Conservation (phyloP, 2,888 invertebrate genomes). For the Boloria euphrosyne region DNA sequence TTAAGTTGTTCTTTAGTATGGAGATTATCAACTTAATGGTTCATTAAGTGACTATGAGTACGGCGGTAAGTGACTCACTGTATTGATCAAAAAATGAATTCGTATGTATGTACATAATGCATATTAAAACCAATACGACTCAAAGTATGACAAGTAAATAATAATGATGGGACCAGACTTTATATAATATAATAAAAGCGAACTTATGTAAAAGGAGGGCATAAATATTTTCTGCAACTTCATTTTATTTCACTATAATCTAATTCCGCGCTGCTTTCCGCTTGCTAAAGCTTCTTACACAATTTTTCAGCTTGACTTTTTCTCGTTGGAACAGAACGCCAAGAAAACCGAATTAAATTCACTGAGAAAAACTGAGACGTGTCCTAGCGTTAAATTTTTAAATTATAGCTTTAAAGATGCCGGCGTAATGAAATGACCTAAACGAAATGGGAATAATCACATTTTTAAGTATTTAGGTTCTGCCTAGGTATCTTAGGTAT, state of each 20-base stretch:
- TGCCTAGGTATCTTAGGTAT: background rate
- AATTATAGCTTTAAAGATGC: slow-evolving; percentile 24
- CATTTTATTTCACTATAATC: slow-evolving; percentile 32
- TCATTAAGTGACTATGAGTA: no score
- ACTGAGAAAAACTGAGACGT: slow-evolving; percentile 36
- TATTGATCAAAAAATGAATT: no score
- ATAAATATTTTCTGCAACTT: slow-evolving; percentile 27
- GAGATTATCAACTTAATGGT: no score
- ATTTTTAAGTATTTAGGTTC: background rate
- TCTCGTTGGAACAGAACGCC: slow-evolving; percentile 32
- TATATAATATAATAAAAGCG: slow-evolving; percentile 14
- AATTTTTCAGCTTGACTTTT: slow-evolving; percentile 33
- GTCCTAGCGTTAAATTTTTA: slow-evolving; percentile 32
- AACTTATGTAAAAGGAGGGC: slow-evolving; percentile 19
- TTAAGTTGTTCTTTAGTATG: no score
- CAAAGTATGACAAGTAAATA: no score
- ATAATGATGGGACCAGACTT: background rate
- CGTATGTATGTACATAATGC: no score
- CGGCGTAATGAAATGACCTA: slow-evolving; percentile 21
- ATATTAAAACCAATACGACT: no score
- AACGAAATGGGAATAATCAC: background rate
- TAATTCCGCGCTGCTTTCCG: slow-evolving; percentile 30
- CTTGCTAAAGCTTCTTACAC: slow-evolving; percentile 31
- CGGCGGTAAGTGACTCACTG: no score
- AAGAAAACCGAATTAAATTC: slow-evolving; percentile 36